phyloP scores from a whole-genome alignment of 2,888 invertebrate genomes.

The Lutraria lutraria region DNA sequence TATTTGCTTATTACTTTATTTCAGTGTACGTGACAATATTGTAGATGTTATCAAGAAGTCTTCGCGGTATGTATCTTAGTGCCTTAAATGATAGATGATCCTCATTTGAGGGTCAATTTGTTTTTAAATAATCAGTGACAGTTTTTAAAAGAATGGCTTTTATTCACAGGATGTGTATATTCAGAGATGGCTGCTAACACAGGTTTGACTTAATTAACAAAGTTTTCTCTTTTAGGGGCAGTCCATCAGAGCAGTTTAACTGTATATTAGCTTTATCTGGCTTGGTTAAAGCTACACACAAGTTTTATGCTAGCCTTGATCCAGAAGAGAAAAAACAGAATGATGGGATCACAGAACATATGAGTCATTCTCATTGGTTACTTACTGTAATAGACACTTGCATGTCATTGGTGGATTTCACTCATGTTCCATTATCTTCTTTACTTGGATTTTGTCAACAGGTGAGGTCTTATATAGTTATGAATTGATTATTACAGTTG shows the following conservation, averaged over 20 bases:
- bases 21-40: conserved; percentile 79
- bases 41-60: conserved; percentile 79
- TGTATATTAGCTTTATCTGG: conserved; percentile 81
- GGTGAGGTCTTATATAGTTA: conserved; percentile 71
- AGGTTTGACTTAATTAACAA: too few species aligned
- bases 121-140: too few species aligned
- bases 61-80: conserved; percentile 73
- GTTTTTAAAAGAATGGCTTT: too few species aligned
- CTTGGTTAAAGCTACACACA: conserved; percentile 74
- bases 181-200: too few species aligned
- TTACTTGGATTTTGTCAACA: conserved; percentile 83
- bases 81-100: too few species aligned
- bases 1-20: conserved; percentile 18
- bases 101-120: too few species aligned
- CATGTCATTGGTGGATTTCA: conserved; percentile 81
- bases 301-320: conserved; percentile 74
- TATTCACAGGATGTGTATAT: too few species aligned
- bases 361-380: conserved; percentile 82
- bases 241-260: conserved; percentile 82
- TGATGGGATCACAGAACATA: conserved; percentile 76
- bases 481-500: too few species aligned
- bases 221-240: conserved; percentile 73
- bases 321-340: conserved; percentile 65
- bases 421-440: conserved; percentile 76
- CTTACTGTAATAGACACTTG: conserved; percentile 80